Evolutionary conservation across 2,113 vertebrate species (phyloP), one percentile per base, ranked within the genome.

Genomic region (Entomyzon cyanotis): DNA sequence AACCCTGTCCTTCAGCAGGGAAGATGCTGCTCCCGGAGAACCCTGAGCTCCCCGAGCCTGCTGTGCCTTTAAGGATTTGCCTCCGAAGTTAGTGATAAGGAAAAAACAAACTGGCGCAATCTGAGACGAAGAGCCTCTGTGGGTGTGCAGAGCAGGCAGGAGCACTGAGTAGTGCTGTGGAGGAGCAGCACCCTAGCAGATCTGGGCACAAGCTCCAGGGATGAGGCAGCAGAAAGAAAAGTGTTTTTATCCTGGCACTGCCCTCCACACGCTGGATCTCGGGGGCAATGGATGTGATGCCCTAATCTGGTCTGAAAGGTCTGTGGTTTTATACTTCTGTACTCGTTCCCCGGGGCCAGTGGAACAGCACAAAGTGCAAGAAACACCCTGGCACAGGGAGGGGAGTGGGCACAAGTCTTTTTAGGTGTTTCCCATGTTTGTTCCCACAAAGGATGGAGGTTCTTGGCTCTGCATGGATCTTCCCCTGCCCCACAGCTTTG

Each of bases 161-260:
- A 49, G 60, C 1, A 0, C 58, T 42, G 67, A 76, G 68, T 58
- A 53, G 70, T 25, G 77, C 77, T 37, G 1, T 1, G 16, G 18
- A 60, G 50, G 1, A 1, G 56, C 84, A 79, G 70, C n/a, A 15
- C 28, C 52, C 14, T 3, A 42, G 52, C 70, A 39, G 50, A 0
- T 3, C 0, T 0, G 20, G 56, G 55, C 53, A 68, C 28, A 4
- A 0, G 0, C 30, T 60, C 14, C 1, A 22, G 62, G 55, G 37
- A 9, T 35, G 60, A 70, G 52, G 19, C 56, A 87, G 69, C 35
- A 21, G 39, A 33, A 65, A 21, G 49, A 14, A 71, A 64, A 84
- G 68, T 3, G 15, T 1, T 14, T 44, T 42, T 80, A 28, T 30
- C 25, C 37, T 83, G 1, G 8, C 46, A 12, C 5, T 31, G 49